Base-by-base conservation (phyloP, 2,113 vertebrate genomes). In the Eira barbara region DNA sequence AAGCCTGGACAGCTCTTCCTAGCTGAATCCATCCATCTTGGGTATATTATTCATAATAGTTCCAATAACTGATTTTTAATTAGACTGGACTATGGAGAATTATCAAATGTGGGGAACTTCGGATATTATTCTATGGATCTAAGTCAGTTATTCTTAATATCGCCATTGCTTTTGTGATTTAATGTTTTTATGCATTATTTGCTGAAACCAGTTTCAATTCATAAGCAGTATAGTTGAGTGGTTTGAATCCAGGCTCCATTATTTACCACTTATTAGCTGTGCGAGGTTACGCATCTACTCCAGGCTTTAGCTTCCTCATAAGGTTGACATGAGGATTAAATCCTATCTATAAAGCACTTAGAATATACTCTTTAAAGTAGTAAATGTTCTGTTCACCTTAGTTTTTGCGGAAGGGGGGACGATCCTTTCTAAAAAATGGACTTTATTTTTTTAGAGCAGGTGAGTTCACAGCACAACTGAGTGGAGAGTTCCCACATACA, bases 361-460 rank as follows among this genome's bases (percentile, higher is more conserved):
- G 63, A 93, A 76, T 36, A 49, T 4, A 87, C 57, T 85, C 29
- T 34, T 34, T 74, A 39, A 80, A 42, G 88, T 23, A 23, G 45
- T n/a, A 59, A 95, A 31, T 76, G 71, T 45, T 92, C 59, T 92
- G 14, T 80, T 88, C 29, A 45, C 15, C 6, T 94, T 74, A 80
- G 27, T 29, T 76, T 74, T 55, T 55, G 52, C 36, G 0, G 3
- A 3, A 7, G 23, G 2, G 2, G 36, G 2, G 36, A 2, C 0
- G 1, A 31, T 59, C 34, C n/a, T 82, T 63, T 65, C 2, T 34
- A 25, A 52, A 20, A 45, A 73, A 6, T 49, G 61, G 21, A 12
- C 36, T 80, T 71, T 18, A 76, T 27, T 39, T 93, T 83, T 89
- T 34, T 31, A 47, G 23, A 45, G 23, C 12, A 45, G 52, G n/a